phyloP scores from a whole-genome alignment of 1,140 invertebrate genomes.

The Rhizoglyphus robini region DNA sequence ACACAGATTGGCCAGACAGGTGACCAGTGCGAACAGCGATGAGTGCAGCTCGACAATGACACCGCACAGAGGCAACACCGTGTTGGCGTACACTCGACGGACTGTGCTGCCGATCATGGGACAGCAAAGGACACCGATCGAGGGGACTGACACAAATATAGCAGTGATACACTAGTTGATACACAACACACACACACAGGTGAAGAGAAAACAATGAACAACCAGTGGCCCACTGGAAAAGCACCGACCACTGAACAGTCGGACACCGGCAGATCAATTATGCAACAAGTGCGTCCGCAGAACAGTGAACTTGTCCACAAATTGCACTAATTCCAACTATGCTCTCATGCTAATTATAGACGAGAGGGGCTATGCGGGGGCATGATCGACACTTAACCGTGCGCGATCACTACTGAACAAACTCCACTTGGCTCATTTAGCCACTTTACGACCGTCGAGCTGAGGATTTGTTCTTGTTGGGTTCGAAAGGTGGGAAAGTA shows the following conservation, averaged over 20 bases:
- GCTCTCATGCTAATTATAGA: no score
- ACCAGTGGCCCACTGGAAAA: background rate
- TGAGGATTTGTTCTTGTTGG: no score
- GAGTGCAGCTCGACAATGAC: slow-evolving; percentile 4
- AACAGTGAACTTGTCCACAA: no score
- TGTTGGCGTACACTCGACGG: background rate
- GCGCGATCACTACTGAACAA: no score
- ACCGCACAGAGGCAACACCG: background rate
- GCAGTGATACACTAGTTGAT: no score
- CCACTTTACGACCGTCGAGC: no score
- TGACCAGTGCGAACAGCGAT: slow-evolving; percentile 5
- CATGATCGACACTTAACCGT: no score
- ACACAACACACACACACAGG: background rate
- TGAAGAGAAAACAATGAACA: background rate
- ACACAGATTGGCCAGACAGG: background rate
- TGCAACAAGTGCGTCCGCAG: background rate
- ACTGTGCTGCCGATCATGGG: background rate
- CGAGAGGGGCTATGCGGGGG: no score
- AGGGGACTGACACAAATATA: no score
- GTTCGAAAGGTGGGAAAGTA: no score
- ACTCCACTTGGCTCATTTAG: no score
- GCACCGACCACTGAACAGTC: background rate
- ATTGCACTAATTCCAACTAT: no score
- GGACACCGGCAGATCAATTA: background rate
- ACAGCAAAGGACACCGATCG: background rate